These are phyloP conservation scores for Busseola fusca DNA, from an alignment of 2,888 invertebrate genomes.

Conservation along the genomic window DNA sequence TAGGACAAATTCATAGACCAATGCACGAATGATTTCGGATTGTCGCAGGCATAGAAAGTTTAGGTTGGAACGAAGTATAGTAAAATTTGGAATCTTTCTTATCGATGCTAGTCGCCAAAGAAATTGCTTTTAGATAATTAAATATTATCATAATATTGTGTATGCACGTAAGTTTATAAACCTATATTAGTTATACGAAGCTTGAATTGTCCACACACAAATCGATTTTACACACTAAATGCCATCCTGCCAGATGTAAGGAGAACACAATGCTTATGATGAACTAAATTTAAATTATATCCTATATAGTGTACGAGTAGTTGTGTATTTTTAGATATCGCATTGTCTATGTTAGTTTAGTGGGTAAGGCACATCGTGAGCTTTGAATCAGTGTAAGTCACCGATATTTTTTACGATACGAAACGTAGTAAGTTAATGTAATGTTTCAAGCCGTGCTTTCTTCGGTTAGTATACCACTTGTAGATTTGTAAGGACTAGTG, in stretches of 20 bases:
- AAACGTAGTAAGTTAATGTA: conserved; percentile 72
- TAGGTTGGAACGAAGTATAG: conserved; percentile 61
- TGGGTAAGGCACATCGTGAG: conserved; percentile 86
- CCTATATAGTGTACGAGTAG: conserved; percentile 87
- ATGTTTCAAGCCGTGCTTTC: conserved; percentile 79
- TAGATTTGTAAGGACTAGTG: conserved; percentile 72
- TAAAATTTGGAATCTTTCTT: conserved; percentile 88
- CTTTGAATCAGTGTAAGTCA: conserved; percentile 84
- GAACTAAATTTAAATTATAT: conserved; percentile 82
- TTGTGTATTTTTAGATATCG: conserved; percentile 88
- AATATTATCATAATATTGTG: conserved; percentile 82
- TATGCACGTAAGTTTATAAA: conserved; percentile 84
- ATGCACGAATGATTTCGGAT: conserved; percentile 43
- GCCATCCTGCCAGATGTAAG: conserved; percentile 87
- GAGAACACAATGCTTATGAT: conserved; percentile 87
- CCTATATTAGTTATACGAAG: conserved; percentile 85
- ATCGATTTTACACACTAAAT: conserved; percentile 86
- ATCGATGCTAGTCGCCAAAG: conserved; percentile 86
- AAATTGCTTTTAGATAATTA: conserved; percentile 85
- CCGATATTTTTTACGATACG: conserved; percentile 83
- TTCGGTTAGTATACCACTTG: conserved; percentile 71
- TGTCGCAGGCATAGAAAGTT: conserved; percentile 58
- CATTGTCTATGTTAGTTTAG: conserved; percentile 88
- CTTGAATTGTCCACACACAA: conserved; percentile 88
- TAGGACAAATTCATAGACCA: conserved; percentile 62